Evolutionary conservation across 1,140 invertebrate genomes (phyloP), one percentile per base, ranked within the genome.

Genomic region (Sinonovacula constricta): DNA sequence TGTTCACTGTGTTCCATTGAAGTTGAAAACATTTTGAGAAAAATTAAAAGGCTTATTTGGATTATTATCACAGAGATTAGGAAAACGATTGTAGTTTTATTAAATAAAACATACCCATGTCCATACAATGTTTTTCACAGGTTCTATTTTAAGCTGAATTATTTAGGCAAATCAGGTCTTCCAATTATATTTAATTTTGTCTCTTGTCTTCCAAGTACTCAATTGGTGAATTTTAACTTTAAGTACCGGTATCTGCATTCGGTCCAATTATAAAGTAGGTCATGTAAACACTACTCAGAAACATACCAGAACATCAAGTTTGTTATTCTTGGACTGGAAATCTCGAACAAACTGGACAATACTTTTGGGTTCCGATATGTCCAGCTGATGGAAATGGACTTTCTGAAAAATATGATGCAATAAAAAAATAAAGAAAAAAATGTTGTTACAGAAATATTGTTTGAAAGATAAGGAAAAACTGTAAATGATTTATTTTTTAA

Each of bases 321-420:
- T 54, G 53, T 90, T 81, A 22, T 87, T 85, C 39, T 84, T 82
- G 4, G 87, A 81, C 28, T 85, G 76, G 85, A 93, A 92, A 5
- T 88, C 79, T 33, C 86, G 83, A 12, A 89, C 89, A 88, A 92
- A 93, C 26, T 84, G 80, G 14, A 82, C 77, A 54, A 93, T 90
- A 70, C 90, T 87, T 80, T 79, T 84, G 14, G 92, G 92, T 72
- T 89, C 84, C 0, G 90, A 90, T 71, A 93, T 81, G 74, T 93
- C 92, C 18, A 93, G 59, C 31, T 90, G 83, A 83, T 93, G 92
- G 7, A 92, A 80, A 75, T 90, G 82, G 30, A 93, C 83, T 80
- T 92, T 88, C 87, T 91, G 60, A 36, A 67, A 78, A 59, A 12
- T 57, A 62, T n/a, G n/a, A n/a, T n/a, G n/a, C n/a, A n/a, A n/a